Percentiles rank a stretch among this genome's conserved stretches.
phyloP scores from a whole-genome alignment of 2,797 vertebrate species.

The Micrastur ruficollis region DNA sequence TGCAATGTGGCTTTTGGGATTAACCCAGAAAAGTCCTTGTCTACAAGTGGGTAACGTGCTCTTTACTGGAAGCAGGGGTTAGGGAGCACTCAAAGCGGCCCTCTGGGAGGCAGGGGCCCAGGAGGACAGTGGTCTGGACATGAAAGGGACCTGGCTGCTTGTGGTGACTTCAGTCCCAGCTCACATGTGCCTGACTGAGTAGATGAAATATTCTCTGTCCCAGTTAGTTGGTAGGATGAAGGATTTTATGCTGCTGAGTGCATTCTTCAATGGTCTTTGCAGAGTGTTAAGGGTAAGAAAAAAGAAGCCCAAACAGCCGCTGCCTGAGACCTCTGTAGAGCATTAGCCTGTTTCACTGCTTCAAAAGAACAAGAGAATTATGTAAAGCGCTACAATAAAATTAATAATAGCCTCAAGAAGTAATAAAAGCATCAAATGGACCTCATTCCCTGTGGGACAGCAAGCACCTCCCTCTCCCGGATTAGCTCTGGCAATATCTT shows the following conservation, averaged over 20 bases:
- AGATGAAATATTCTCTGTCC: conserved; percentile 1
- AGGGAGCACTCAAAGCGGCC: background rate
- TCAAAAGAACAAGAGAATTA: conserved; percentile 16
- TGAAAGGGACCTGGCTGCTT: conserved; percentile 23
- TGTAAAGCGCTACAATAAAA: background rate
- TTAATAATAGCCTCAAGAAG: conserved; percentile 24
- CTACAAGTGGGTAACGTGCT: background rate
- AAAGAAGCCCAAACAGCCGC: background rate
- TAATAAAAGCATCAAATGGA: conserved; percentile 18
- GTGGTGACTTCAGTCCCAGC: conserved; percentile 1
- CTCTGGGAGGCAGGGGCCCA: background rate
- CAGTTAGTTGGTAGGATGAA: background rate
- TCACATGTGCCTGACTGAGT: background rate
- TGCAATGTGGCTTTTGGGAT: conserved; percentile 1
- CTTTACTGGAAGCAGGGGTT: background rate
- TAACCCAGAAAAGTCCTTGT: conserved; percentile 34
- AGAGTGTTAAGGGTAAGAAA: background rate
- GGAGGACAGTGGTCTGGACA: background rate
- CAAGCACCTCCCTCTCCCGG: background rate
- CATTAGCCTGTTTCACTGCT: background rate
- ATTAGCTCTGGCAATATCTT: background rate
- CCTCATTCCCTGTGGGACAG: background rate
- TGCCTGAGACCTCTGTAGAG: background rate
- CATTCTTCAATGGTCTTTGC: background rate
- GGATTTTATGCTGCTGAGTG: conserved; percentile 6